Evolutionary conservation across 1,140 invertebrate species (phyloP).

Genomic region (Drosophila malerkotliana): DNA sequence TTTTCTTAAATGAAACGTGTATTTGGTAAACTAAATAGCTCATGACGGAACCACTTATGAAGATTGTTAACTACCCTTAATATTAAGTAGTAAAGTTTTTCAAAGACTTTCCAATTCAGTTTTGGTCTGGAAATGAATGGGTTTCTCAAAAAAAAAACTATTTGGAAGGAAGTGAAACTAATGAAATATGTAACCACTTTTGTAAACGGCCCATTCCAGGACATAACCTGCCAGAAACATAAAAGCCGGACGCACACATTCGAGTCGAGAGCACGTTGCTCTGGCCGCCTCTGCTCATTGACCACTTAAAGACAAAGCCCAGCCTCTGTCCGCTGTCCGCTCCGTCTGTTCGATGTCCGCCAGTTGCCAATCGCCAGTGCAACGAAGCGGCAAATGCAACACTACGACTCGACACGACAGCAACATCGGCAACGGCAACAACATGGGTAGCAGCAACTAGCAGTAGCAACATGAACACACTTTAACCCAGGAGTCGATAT

Average conservation of each 20-base stretch:
- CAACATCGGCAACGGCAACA: constrained; percentile 17
- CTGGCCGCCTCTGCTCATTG: constrained; percentile 54
- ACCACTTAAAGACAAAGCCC: constrained; percentile 69
- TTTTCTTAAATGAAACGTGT: too few relatives aligned
- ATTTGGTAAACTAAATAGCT: too few relatives aligned
- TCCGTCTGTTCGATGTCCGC: constrained; percentile 30
- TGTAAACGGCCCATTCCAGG: constrained; percentile 11
- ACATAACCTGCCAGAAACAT: constrained; percentile 40
- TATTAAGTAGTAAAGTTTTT: too few relatives aligned
- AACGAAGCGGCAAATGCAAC: constrained; percentile 76
- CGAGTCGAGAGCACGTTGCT: not conserved
- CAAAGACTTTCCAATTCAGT: too few relatives aligned
- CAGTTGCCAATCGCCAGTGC: constrained; percentile 71
- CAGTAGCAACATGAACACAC: constrained; percentile 58
- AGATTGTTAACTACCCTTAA: too few relatives aligned
- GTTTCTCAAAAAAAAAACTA: too few relatives aligned
- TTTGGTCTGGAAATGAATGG: too few relatives aligned
- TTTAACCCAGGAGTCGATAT: constrained; percentile 68
- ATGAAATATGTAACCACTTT: constrained; percentile 7
- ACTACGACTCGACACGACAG: constrained; percentile 72
- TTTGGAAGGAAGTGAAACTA: too few relatives aligned
- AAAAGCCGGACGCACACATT: constrained; percentile 16
- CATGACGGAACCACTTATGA: too few relatives aligned
- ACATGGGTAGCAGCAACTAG: constrained; percentile 28
- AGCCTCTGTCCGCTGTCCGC: constrained; percentile 11